These are phyloP conservation scores for Mesorhabditis sp. DNA, from an alignment of 2,888 invertebrate genomes.

Conservation along the genomic window DNA sequence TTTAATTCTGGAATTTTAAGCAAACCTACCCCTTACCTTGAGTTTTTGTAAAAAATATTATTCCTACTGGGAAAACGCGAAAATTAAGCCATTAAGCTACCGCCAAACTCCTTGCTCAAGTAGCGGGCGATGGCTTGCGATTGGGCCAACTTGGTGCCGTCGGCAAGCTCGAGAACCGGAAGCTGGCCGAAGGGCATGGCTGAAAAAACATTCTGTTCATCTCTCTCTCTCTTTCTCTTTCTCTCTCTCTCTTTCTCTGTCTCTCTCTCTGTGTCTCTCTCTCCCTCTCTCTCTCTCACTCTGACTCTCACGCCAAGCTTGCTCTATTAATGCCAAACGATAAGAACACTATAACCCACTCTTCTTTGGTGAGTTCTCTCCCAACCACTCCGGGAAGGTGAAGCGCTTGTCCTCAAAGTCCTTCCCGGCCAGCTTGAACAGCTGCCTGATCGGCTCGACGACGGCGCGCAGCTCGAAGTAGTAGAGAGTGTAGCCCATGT, in stretches of 20 bases:
- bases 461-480: not conserved
- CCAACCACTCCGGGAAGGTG: not conserved
- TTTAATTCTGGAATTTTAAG: not conserved
- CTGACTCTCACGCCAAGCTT: not conserved
- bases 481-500: not conserved
- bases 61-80: not conserved
- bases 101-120: not conserved
- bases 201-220: not conserved
- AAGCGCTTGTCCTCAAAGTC: slow-evolving; percentile 1
- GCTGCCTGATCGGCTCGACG: not conserved
- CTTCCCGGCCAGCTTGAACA: not conserved
- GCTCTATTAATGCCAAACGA: not conserved
- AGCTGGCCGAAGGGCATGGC: slow-evolving; percentile 5
- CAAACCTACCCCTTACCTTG: no score
- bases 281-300: no score
- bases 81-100: no score
- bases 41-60: not conserved
- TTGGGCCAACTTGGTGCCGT: not conserved
- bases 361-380: not conserved
- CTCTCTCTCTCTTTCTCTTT: no score
- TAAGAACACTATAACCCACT: no score
- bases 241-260: no score
- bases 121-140: not conserved
- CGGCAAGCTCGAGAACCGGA: not conserved
- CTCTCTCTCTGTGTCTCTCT: no score